These are phyloP conservation scores for Pammene fasciana DNA, from an alignment of 2,888 invertebrate species.

Conservation along the genomic window DNA sequence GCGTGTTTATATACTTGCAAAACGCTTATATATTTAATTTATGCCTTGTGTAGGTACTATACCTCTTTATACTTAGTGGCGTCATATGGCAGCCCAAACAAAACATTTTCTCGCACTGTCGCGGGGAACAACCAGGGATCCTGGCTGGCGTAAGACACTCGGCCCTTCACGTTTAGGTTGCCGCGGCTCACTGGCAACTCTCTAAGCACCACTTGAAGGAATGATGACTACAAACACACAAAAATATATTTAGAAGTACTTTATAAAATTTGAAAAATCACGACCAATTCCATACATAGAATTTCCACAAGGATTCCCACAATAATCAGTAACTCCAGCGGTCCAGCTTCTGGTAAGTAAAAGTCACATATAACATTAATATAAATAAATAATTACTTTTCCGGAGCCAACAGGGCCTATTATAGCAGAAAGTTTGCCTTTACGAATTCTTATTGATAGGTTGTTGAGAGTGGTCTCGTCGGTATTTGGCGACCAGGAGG, in stretches of 20 bases:
- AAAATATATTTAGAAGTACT: background rate
- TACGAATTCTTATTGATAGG: constrained; percentile 82
- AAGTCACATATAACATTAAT: background rate
- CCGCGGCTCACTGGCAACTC: constrained; percentile 86
- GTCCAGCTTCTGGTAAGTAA: too few relatives aligned
- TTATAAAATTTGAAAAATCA: background rate
- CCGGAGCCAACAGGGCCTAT: constrained; percentile 91
- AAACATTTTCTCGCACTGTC: constrained; percentile 91
- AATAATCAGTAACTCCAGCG: too few relatives aligned
- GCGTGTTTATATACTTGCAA: too few relatives aligned
- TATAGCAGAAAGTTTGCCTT: constrained; percentile 88
- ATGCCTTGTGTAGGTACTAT: constrained; percentile 34
- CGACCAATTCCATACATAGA: too few relatives aligned
- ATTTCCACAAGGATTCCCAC: too few relatives aligned
- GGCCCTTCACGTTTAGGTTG: constrained; percentile 84
- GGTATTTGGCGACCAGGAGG: constrained; percentile 68
- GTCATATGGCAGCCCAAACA: constrained; percentile 88
- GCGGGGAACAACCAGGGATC: constrained; percentile 92
- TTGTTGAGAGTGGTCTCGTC: constrained; percentile 78
- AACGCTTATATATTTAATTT: too few relatives aligned
- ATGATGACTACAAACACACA: constrained; percentile 77
- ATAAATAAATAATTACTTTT: constrained; percentile 47
- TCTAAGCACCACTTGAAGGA: constrained; percentile 86
- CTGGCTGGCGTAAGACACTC: constrained; percentile 89
- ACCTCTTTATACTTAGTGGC: constrained; percentile 85